Base-by-base conservation (phyloP, 2,113 vertebrate genomes). In the Bolborhynchus lineola region DNA sequence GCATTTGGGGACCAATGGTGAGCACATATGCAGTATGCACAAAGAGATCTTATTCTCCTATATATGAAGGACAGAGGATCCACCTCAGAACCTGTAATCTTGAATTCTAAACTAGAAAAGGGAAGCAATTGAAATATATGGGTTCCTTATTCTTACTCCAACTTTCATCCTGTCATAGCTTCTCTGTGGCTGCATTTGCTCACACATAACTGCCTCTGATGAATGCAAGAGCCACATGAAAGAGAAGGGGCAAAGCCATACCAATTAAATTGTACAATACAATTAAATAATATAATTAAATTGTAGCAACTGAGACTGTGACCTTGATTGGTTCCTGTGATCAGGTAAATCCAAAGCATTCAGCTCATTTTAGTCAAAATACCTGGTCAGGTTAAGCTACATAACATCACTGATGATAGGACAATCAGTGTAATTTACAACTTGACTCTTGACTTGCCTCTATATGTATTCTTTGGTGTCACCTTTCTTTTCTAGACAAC, bases 141-240 rank as follows among this genome's bases (percentile, higher is more conserved):
- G 2, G 13, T n/a, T 82, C 74, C 65, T 62, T 41, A 84, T n/a
- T 29, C 35, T 46, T 52, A 7, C 10, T 79, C 78, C 26, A 55
- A 0, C 15, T n/a, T 47, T 71, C 13, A 69, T 29, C n/a, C 24
- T 2, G 0, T 44, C 23, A 1, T 4, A 13, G 9, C 4, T 78
- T 68, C 44, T 44, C n/a, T 46, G 31, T 24, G 35, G 24, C 57
- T 92, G 26, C 18, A 9, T 49, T 74, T 65, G 28, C 41, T 16
- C 18, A 28, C 10, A 17, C 4, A 7, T 14, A 13, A 39, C 49
- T 59, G 55, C 29, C 55, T 82, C 28, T 42, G 6, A 16, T 33
- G 25, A 18, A 13, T 2, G 2, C 37, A 60, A 64, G 33, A 35
- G 23, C 16, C 16, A 55, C 8, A 37, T 80, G 55, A 70, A 90